Base-by-base conservation (phyloP, 2,113 vertebrate genomes). In the Cyanistes caeruleus region DNA sequence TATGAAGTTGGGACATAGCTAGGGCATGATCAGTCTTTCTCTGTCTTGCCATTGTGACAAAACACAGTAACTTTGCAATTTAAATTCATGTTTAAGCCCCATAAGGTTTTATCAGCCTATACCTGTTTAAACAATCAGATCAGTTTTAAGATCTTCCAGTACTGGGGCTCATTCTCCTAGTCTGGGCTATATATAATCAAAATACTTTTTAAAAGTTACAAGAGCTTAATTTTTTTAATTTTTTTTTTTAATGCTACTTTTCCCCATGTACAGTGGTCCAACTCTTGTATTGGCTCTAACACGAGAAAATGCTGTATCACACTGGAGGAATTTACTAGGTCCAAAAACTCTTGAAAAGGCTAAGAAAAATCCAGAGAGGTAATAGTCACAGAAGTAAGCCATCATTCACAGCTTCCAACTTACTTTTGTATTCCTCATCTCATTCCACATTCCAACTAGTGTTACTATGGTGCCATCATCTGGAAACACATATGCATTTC, bases 241-340 rank as follows among this genome's bases (percentile, higher is more conserved):
- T 5, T 55, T 88, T 7, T 7, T 65, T 68, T 84, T 80, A 70
- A 91, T 60, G 21, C 7, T 28, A 43, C 2, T 70, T 69, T 90
- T 69, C 35, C 31, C 4, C 5, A 72, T 83, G 86, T 84, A 49
- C 93, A 98, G 98, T 88, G 98, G 98, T 41, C 98, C 98, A 73
- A 95, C 97, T 79, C 96, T 98, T 49, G 70, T 96, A 24, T 89
- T 98, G 92, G 97, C 97, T 89, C 90, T 98, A 80, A 93, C 97
- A 64, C 37, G 91, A 90, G 96, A 97, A 80, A 95, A 98, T 48
- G 98, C 97, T 52, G 39, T 98, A 48, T 43, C 81, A 35, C 95
- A 84, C 70, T 98, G 98, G 98, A 97, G 97, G 85, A 1, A 48
- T 30, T 93, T 98, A 76, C 56, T 98, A 39, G 98, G 97, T 24